Percentiles rank a stretch among this genome's conserved stretches.
phyloP scores from a whole-genome alignment of 1,140 invertebrate genomes.

The Oncopodura yosiiana region DNA sequence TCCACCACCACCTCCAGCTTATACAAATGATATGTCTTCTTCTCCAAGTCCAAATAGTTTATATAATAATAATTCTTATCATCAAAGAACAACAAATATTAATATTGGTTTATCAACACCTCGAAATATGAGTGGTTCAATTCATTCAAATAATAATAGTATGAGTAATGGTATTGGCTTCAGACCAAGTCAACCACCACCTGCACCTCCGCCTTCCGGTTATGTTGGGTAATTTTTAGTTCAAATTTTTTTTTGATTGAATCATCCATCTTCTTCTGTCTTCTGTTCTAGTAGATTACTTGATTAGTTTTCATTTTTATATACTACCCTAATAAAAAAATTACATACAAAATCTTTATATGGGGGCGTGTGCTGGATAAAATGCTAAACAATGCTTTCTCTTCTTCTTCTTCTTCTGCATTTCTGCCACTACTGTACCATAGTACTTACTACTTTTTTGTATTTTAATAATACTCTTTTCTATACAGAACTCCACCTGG shows the following conservation, averaged over 20 bases:
- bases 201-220: conserved; percentile 60
- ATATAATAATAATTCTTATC: background rate
- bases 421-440: too few relatives aligned
- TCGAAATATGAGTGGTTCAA: conserved; percentile 10
- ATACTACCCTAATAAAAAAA: background rate
- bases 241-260: conserved; percentile 17
- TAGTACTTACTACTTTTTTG: background rate
- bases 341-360: background rate
- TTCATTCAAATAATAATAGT: background rate
- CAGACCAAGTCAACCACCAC: conserved; percentile 71
- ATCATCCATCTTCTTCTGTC: background rate
- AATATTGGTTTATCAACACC: conserved; percentile 6
- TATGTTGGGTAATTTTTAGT: conserved; percentile 29
- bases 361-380: background rate
- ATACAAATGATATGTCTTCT: too few relatives aligned
- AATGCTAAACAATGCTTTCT: background rate
- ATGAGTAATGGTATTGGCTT: conserved; percentile 13
- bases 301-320: background rate
- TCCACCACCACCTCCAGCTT: conserved; percentile 10
- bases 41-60: conserved; percentile 4
- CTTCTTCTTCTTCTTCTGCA: too few relatives aligned
- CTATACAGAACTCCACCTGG: conserved; percentile 43
- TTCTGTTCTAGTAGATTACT: background rate
- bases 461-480: conserved; percentile 9
- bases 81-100: too few relatives aligned